phyloP scores from a whole-genome alignment of 2,113 vertebrate genomes.

The Cottus gobio region DNA sequence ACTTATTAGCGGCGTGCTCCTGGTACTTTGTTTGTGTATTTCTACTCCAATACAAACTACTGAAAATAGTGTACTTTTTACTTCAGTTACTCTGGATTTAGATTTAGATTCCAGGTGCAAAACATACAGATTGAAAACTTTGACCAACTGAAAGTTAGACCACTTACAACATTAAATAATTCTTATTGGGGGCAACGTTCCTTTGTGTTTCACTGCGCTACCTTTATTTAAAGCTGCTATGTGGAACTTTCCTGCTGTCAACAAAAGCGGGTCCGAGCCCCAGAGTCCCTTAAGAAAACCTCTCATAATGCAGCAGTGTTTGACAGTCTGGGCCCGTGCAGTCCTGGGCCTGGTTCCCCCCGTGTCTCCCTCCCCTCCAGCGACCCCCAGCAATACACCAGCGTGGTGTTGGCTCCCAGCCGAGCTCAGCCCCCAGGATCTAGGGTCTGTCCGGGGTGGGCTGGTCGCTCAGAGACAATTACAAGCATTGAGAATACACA shows the following conservation, averaged over 20 bases:
- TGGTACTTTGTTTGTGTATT: neutral
- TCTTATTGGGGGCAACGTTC: neutral
- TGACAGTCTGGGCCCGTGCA: too few species aligned
- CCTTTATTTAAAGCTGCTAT: neutral
- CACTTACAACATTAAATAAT: neutral
- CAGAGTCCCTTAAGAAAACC: too few species aligned
- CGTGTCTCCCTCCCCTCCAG: too few species aligned
- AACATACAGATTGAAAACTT: neutral
- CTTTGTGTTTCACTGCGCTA: neutral
- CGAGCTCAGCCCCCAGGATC: too few species aligned
- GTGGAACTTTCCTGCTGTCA: neutral
- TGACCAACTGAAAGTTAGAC: neutral
- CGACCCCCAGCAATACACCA: too few species aligned
- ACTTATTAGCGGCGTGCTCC: neutral
- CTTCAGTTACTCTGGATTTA: neutral
- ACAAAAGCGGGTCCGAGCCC: too few species aligned
- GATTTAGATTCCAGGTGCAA: neutral
- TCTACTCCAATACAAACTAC: neutral
- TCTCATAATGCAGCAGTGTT: too few species aligned
- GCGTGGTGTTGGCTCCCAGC: too few species aligned
- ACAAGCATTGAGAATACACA: neutral
- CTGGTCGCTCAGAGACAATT: neutral
- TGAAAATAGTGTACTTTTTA: neutral
- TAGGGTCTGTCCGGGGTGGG: too few species aligned
- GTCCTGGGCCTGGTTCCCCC: too few species aligned